These are phyloP conservation scores for Bambusicola thoracicus DNA, from an alignment of 2,113 vertebrate species.

Conservation along the genomic window DNA sequence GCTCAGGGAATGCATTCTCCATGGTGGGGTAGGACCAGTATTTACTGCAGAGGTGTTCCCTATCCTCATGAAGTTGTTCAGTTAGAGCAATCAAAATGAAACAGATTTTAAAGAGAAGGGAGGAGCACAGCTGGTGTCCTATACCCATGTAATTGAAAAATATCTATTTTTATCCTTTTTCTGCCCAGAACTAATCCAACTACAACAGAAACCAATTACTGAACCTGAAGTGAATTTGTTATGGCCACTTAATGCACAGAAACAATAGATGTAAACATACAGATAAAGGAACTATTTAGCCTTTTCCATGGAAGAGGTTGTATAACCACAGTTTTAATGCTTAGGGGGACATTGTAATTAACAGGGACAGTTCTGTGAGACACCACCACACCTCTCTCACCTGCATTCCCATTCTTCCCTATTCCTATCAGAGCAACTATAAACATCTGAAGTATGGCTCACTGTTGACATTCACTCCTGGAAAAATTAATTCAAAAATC, in stretches of 20 bases:
- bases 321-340: background rate
- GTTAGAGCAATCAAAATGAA: background rate
- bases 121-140: slow-evolving; percentile 19
- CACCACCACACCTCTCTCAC: too few relatives aligned
- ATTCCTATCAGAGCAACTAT: background rate
- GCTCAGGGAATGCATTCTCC: background rate
- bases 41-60: background rate
- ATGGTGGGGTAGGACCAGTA: background rate
- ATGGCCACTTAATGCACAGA: background rate
- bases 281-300: background rate
- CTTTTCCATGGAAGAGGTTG: background rate
- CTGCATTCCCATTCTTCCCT: background rate
- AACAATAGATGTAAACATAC: background rate
- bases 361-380: background rate
- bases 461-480: background rate
- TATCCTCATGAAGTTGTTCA: background rate
- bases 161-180: slow-evolving; percentile 31
- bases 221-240: background rate
- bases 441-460: background rate
- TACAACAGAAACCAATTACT: slow-evolving; percentile 22
- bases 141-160: slow-evolving; percentile 9
- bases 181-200: slow-evolving; percentile 15
- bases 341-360: background rate
- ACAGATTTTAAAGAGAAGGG: slow-evolving; percentile 6
- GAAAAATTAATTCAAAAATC: background rate